A percentile compares a stretch with the other conserved stretches of the same genome.
phyloP scores from a whole-genome alignment of 2,797 vertebrate species.

The Tamandua tetradactyla region DNA sequence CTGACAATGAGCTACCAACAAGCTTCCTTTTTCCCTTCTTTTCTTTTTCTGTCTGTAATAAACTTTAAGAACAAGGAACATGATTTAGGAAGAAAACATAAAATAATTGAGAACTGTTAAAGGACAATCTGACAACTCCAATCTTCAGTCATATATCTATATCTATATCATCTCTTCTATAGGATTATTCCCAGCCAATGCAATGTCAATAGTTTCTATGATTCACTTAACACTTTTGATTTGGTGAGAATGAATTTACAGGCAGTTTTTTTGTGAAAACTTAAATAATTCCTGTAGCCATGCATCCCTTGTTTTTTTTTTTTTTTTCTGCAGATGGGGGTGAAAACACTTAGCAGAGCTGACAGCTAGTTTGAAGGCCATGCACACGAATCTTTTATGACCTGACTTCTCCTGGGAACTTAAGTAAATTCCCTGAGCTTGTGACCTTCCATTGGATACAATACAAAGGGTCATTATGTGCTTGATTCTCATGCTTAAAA shows the following conservation, averaged over 20 bases:
- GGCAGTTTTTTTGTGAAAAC: neutral
- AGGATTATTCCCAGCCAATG: neutral
- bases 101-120: neutral
- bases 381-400: constrained; percentile 22
- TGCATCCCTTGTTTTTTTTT: constrained; percentile 12
- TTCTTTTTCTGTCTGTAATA: neutral
- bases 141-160: neutral
- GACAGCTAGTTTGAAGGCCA: neutral
- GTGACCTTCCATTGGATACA: constrained; percentile 74
- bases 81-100: neutral
- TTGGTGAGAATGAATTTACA: neutral
- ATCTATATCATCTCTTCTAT: too few relatives aligned
- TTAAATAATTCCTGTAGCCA: neutral
- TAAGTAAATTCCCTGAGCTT: constrained; percentile 71
- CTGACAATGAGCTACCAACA: neutral
- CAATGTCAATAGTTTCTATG: neutral
- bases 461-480: constrained; percentile 79
- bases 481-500: constrained; percentile 83
- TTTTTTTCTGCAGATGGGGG: constrained; percentile 34
- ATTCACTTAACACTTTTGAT: neutral
- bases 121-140: neutral
- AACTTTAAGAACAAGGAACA: neutral
- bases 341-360: neutral
- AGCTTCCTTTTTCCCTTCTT: neutral
- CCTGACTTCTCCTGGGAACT: constrained; percentile 69